Evolutionary conservation across 37 sponge, comb jelly and placozoan species (phyloP).

Genomic region (Beroe forskalii): DNA sequence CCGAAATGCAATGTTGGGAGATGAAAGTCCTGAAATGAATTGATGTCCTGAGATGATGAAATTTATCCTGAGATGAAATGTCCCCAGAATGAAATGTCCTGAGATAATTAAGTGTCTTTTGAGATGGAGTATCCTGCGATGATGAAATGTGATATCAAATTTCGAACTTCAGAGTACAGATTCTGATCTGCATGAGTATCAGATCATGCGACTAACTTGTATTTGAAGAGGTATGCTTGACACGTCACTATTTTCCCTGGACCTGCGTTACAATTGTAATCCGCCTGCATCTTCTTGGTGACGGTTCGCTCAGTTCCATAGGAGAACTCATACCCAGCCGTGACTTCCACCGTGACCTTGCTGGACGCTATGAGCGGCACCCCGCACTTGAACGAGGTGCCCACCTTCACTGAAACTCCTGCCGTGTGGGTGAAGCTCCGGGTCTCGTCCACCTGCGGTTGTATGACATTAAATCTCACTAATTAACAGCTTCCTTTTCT

Average conservation of each 20-base stretch:
- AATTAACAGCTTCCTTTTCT: no score
- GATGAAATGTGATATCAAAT: no score
- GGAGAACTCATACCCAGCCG: slow-evolving; percentile 3
- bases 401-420: background rate
- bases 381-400: background rate
- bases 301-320: background rate
- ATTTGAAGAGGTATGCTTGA: background rate
- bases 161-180: no score
- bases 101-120: no score
- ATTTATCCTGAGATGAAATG: no score
- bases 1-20: no score
- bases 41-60: no score
- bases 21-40: no score
- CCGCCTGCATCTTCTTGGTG: background rate
- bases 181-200: no score
- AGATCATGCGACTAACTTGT: background rate
- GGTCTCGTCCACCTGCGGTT: background rate
- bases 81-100: no score
- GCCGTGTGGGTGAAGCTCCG: slow-evolving; percentile 37
- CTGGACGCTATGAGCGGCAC: background rate
- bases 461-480: no score
- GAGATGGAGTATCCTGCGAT: no score
- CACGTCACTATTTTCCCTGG: background rate
- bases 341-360: background rate
- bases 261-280: background rate